These are phyloP conservation scores for Eclectus roratus DNA, from an alignment of 2,113 vertebrate genomes.

Conservation along the genomic window DNA sequence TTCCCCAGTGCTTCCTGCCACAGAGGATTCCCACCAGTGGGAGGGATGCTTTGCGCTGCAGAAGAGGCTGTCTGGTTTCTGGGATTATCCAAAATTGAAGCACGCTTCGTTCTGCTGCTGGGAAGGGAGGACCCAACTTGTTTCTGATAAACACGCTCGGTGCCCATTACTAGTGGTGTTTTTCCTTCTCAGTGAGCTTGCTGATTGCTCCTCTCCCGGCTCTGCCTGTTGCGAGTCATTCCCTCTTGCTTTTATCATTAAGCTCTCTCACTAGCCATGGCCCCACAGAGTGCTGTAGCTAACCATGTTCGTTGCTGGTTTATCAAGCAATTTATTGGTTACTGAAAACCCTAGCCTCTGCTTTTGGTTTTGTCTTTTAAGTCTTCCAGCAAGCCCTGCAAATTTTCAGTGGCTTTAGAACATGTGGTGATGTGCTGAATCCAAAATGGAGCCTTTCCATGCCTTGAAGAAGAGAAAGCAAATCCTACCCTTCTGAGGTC, in stretches of 20 bases:
- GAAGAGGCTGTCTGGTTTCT: not conserved
- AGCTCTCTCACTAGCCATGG: not conserved
- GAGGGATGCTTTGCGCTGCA: not conserved
- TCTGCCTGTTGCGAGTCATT: fast-evolving
- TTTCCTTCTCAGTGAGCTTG: not conserved
- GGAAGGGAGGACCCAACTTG: not conserved
- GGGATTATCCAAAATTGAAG: not conserved
- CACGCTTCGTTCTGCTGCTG: not conserved
- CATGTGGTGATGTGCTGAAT: not conserved
- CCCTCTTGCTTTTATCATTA: not conserved
- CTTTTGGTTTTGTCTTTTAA: not conserved
- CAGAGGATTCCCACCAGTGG: not conserved
- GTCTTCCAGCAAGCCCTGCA: not conserved
- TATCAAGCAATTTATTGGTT: not conserved
- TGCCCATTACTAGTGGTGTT: not conserved
- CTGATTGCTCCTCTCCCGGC: not conserved
- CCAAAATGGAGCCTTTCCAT: not conserved
- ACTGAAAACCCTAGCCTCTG: not conserved
- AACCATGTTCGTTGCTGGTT: not conserved
- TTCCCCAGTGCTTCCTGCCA: not conserved
- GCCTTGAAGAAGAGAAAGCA: not conserved
- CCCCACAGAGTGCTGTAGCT: not conserved
- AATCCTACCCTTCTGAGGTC: not conserved
- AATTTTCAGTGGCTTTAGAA: not conserved
- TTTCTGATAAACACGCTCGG: not conserved